phyloP scores from a whole-genome alignment of 2,113 vertebrate species.

The Azemiops feae region DNA sequence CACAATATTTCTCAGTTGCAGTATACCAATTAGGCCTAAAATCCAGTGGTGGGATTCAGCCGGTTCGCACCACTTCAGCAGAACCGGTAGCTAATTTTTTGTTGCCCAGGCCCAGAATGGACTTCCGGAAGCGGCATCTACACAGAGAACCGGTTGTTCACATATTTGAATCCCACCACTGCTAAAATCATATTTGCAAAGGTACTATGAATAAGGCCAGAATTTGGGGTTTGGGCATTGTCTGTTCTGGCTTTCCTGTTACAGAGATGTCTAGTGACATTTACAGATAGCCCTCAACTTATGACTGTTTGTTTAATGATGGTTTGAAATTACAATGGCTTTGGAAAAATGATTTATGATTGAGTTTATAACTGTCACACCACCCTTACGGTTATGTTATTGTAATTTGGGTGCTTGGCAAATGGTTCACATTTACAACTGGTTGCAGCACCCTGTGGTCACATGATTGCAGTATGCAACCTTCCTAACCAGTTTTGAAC shows the following conservation, averaged over 20 bases:
- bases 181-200: neutral
- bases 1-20: neutral
- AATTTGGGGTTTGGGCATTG: neutral
- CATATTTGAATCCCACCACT: no score
- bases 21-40: neutral
- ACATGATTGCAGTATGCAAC: neutral
- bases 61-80: no score
- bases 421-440: neutral
- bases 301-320: neutral
- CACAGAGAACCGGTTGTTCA: no score
- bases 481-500: neutral
- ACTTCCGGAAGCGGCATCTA: no score
- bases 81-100: no score
- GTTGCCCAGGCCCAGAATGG: no score
- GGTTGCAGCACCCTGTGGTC: neutral
- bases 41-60: no score
- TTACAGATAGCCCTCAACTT: neutral
- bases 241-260: neutral
- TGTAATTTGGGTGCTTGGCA: neutral
- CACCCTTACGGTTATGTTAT: neutral
- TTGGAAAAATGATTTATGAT: neutral
- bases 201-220: neutral
- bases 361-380: neutral
- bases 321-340: neutral
- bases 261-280: no score